Evolutionary conservation across 1,140 invertebrate species (phyloP).

Genomic region (Pseudomyrmex pallidus): DNA sequence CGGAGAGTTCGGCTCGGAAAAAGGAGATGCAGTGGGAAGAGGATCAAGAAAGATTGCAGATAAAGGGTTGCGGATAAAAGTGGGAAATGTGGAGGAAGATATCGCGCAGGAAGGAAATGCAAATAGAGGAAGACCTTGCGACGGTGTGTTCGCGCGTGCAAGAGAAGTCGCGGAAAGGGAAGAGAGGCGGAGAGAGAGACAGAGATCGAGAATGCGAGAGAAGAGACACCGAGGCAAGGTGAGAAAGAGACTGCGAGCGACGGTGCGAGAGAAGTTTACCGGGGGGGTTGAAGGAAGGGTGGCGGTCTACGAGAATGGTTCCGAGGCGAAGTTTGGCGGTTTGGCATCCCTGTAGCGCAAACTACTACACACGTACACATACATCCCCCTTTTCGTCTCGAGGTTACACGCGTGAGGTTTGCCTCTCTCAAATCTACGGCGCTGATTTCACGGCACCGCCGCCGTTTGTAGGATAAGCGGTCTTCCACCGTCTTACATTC

Average conservation of each 20-base stretch:
- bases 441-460: constrained; percentile 53
- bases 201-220: background rate
- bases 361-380: constrained; percentile 31
- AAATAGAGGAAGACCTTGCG: constrained; percentile 49
- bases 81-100: constrained; percentile 34
- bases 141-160: constrained; percentile 17
- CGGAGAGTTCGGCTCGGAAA: constrained; percentile 35
- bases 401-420: constrained; percentile 34
- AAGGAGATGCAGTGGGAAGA: constrained; percentile 5
- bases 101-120: constrained; percentile 41
- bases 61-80: constrained; percentile 46
- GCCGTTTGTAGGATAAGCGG: constrained; percentile 57
- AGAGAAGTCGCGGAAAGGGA: constrained; percentile 10
- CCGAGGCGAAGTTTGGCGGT: constrained; percentile 66
- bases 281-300: constrained; percentile 38
- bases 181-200: background rate
- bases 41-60: constrained; percentile 45
- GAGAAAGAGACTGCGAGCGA: constrained; percentile 9
- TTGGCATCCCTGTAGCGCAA: constrained; percentile 59
- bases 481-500: background rate
- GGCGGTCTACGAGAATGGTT: constrained; percentile 55
- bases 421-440: constrained; percentile 26
- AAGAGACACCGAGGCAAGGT: background rate
- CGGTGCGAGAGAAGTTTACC: background rate
- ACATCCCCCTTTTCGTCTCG: background rate